Base-by-base conservation (phyloP, 2,888 invertebrate genomes). In the Microdon myrmicae region DNA sequence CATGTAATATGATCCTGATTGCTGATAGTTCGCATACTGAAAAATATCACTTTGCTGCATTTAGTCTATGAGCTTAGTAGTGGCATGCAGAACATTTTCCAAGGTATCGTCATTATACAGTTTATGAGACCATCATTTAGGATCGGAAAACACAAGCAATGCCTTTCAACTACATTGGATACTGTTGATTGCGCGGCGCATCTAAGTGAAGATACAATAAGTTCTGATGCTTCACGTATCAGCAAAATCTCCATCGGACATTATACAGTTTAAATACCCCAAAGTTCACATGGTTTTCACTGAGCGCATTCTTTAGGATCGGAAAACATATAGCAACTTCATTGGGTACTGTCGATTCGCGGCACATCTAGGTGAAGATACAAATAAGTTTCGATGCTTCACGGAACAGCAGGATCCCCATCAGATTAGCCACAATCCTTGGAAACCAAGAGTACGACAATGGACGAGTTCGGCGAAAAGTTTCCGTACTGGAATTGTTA, bases 341-440 rank as follows among this genome's bases (percentile, higher is more conserved):
- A 95, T 85, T 2, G 94, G 89, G 81, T 98, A 99, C 71, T 94
- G 87, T 75, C 94, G 92, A 72, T 96, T 95, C 95, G 95, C 67
- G 92, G 89, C 64, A 96, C 93, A 73, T 96, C 94, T 64, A 96
- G 86, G 44, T 90, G 90, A 68, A 97, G 72, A 92, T 92, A 78
- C 94, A 94, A 71, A 99, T 93, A 69, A 97, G 88, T 84, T 94
- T 95, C 74, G 96, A 95, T 45, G 97, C 92, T 83, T 98, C 97
- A 67, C 96, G 85, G 81, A 99, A 98, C 68, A 99, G 83, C 68
- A 99, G 83, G 71, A 98, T 96, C 2, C 98, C 97, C 82, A 96
- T 97, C 4, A 98, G 98, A 58, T 96, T 97, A 35, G 96, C 95
- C 12, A 97, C 96, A 79, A 99, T 98, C 98, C 98, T 77, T 95